These are phyloP conservation scores for Erethizon dorsatum DNA, from an alignment of 2,797 vertebrate genomes.

Conservation along the genomic window DNA sequence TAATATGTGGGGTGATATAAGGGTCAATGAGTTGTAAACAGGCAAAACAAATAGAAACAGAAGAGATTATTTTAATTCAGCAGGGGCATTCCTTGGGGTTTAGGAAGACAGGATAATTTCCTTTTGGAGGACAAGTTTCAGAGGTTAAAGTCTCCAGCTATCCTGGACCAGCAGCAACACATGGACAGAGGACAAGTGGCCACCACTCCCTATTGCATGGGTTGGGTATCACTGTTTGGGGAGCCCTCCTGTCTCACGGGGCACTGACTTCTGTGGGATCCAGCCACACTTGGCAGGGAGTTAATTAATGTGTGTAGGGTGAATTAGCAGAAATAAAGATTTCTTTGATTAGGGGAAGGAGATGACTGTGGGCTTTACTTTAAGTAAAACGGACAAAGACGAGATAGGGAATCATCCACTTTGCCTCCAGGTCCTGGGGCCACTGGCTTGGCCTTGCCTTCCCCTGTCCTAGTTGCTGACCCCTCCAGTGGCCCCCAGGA, in stretches of 20 bases:
- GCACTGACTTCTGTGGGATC: constrained; percentile 1
- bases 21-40: constrained; percentile 58
- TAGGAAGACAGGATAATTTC: constrained; percentile 3
- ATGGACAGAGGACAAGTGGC: not conserved
- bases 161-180: not conserved
- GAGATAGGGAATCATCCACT: not conserved
- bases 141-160: not conserved
- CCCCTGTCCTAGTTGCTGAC: not conserved
- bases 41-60: constrained; percentile 35
- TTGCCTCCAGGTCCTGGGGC: not conserved
- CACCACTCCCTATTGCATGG: not conserved
- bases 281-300: constrained; percentile 34
- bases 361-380: constrained; percentile 48
- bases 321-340: constrained; percentile 73
- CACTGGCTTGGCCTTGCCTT: not conserved
- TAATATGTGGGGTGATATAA: not conserved
- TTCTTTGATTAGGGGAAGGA: constrained; percentile 73
- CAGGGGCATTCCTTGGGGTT: constrained; percentile 39
- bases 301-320: constrained; percentile 60
- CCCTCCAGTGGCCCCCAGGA: not conserved
- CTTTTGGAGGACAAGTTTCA: constrained; percentile 6
- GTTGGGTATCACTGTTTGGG: not conserved
- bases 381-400: constrained; percentile 54
- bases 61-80: constrained; percentile 45
- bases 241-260: not conserved